These are phyloP conservation scores for Thymelicus acteon DNA, from an alignment of 2,888 invertebrate genomes.

Conservation along the genomic window DNA sequence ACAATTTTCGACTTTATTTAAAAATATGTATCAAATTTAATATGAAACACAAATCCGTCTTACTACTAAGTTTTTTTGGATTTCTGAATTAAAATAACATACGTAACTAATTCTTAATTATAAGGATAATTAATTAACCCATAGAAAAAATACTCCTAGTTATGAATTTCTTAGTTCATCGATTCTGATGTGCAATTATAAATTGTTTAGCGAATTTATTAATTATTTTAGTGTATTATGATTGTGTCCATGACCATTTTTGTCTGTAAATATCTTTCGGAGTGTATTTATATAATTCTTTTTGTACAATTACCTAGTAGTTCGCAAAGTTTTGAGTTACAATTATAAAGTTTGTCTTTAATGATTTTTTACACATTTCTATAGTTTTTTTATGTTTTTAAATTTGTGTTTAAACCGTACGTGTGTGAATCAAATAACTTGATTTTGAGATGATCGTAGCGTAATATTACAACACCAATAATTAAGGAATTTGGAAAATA, in stretches of 20 bases:
- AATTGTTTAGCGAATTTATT: constrained; percentile 79
- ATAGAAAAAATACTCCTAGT: constrained; percentile 76
- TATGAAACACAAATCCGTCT: constrained; percentile 75
- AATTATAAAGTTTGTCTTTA: constrained; percentile 50
- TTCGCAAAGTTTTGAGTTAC: constrained; percentile 54
- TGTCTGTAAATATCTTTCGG: constrained; percentile 79
- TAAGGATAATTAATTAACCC: constrained; percentile 75
- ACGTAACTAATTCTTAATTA: constrained; percentile 80
- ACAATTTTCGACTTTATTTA: constrained; percentile 43
- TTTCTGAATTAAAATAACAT: constrained; percentile 75
- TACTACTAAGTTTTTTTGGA: constrained; percentile 70
- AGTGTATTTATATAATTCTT: constrained; percentile 66
- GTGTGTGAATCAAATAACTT: constrained; percentile 59
- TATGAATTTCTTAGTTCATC: constrained; percentile 71
- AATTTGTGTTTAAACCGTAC: constrained; percentile 58
- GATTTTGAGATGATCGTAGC: constrained; percentile 41
- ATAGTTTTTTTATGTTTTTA: constrained; percentile 59
- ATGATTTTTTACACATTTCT: constrained; percentile 61
- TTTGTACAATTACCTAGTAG: constrained; percentile 63
- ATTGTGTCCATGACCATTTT: constrained; percentile 64
- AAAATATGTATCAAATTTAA: constrained; percentile 45
- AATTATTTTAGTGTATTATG: constrained; percentile 63
- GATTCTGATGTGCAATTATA: constrained; percentile 68
- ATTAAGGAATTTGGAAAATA: constrained; percentile 33
- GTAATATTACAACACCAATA: constrained; percentile 35